These are phyloP conservation scores for Eudasyphora cyanicolor DNA, from an alignment of 2,888 invertebrate species.

Conservation along the genomic window DNA sequence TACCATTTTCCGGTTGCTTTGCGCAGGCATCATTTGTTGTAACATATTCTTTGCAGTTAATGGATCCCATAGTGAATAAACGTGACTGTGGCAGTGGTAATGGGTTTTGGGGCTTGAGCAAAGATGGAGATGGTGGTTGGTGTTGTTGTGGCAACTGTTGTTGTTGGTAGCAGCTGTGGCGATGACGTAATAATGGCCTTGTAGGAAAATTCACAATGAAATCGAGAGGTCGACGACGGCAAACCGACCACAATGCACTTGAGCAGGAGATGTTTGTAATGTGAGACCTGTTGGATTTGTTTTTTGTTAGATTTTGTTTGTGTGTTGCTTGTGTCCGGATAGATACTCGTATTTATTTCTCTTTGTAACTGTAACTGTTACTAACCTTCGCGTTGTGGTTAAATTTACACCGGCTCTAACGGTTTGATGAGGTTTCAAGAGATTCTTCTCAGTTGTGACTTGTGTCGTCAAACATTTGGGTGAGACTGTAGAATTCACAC, in stretches of 20 bases:
- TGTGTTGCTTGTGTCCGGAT: constrained; percentile 22
- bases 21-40: constrained; percentile 67
- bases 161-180: constrained; percentile 30
- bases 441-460: background rate
- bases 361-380: background rate
- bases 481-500: constrained; percentile 11
- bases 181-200: constrained; percentile 55
- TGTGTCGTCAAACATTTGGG: background rate
- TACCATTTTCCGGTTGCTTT: constrained; percentile 68
- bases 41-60: constrained; percentile 78
- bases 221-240: background rate
- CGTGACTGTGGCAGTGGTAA: background rate
- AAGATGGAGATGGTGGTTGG: constrained; percentile 5
- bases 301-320: too few relatives aligned
- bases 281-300: constrained; percentile 59
- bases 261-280: constrained; percentile 32
- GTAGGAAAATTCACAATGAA: constrained; percentile 38
- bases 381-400: constrained; percentile 43
- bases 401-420: constrained; percentile 32
- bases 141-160: constrained; percentile 39
- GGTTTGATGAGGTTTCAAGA: background rate
- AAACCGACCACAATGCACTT: constrained; percentile 3
- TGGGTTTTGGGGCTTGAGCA: background rate
- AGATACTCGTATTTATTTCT: background rate
- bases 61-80: constrained; percentile 74